Conservation (phyloP, 2,113 vertebrate species). For the Sterrhoptilus dennistouni region DNA sequence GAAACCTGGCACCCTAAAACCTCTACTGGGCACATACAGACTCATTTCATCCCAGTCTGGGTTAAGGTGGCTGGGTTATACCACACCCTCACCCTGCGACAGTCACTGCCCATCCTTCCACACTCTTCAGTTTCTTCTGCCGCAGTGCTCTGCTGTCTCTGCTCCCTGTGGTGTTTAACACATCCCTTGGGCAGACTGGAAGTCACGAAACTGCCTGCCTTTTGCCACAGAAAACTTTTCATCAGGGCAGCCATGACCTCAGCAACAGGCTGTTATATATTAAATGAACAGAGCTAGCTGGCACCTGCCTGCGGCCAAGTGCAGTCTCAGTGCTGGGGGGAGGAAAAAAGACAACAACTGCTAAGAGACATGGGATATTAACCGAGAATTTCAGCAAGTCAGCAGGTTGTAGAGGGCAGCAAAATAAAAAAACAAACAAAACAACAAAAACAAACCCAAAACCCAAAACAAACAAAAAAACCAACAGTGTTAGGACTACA, state of each 20-base stretch:
- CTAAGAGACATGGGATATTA: neutral
- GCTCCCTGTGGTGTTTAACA: neutral
- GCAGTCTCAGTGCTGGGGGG: neutral
- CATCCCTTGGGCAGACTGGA: neutral
- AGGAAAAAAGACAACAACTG: neutral
- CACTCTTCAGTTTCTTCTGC: neutral
- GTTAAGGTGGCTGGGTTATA: neutral
- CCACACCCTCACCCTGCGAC: neutral
- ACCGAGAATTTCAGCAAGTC: neutral
- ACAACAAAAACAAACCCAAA: neutral
- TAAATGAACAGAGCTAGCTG: neutral
- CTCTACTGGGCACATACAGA: neutral
- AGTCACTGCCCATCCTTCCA: rapidly evolving
- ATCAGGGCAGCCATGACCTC: neutral
- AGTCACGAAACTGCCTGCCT: neutral
- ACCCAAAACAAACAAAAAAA: neutral
- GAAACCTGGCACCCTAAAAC: neutral
- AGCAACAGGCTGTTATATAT: rapidly evolving
- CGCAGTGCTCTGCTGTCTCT: rapidly evolving
- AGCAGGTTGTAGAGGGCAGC: neutral
- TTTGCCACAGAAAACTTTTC: neutral
- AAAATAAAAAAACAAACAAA: neutral
- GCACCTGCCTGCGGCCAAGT: neutral
- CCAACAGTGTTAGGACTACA: neutral
- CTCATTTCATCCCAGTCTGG: neutral